A percentile compares a stretch with the other conserved stretches of the same genome.
These are phyloP conservation scores for Xylocopa sonorina DNA, from an alignment of 1,140 invertebrate genomes.

Conservation along the genomic window DNA sequence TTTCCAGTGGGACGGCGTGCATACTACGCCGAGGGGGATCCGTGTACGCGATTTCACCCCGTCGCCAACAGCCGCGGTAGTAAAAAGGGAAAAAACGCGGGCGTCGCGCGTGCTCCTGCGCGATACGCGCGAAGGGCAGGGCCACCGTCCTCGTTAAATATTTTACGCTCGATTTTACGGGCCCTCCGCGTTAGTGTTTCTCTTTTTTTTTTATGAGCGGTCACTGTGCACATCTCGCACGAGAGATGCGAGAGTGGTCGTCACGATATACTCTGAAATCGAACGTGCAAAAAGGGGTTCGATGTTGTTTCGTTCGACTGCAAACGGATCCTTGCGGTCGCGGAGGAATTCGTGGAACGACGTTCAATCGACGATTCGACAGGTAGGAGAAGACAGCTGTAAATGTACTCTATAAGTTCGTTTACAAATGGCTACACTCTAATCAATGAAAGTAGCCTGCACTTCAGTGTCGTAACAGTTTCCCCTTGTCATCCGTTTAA, in stretches of 20 bases:
- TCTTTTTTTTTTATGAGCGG: constrained; percentile 41
- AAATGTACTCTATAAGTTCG: no score
- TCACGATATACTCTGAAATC: constrained; percentile 48
- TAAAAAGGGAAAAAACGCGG: constrained; percentile 53
- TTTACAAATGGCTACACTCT: no score
- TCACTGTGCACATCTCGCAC: constrained; percentile 36
- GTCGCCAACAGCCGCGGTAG: constrained; percentile 5
- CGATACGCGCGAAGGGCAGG: constrained; percentile 41
- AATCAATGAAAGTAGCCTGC: no score
- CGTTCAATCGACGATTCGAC: no score
- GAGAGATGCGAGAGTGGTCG: constrained; percentile 43
- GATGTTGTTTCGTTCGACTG: background rate
- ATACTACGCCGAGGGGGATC: background rate
- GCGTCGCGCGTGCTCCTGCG: constrained; percentile 20
- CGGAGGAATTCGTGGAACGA: background rate
- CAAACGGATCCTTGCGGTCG: background rate
- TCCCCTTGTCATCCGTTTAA: background rate
- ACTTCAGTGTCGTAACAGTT: no score
- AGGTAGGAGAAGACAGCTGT: no score
- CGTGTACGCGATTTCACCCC: constrained; percentile 17
- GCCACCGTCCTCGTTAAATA: constrained; percentile 57
- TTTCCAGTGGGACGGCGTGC: background rate
- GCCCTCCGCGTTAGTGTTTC: constrained; percentile 22
- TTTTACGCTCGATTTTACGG: constrained; percentile 63
- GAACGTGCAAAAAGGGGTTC: constrained; percentile 6